These are phyloP conservation scores for Epinephelus moara DNA, from an alignment of 2,113 vertebrate genomes.

Conservation along the genomic window DNA sequence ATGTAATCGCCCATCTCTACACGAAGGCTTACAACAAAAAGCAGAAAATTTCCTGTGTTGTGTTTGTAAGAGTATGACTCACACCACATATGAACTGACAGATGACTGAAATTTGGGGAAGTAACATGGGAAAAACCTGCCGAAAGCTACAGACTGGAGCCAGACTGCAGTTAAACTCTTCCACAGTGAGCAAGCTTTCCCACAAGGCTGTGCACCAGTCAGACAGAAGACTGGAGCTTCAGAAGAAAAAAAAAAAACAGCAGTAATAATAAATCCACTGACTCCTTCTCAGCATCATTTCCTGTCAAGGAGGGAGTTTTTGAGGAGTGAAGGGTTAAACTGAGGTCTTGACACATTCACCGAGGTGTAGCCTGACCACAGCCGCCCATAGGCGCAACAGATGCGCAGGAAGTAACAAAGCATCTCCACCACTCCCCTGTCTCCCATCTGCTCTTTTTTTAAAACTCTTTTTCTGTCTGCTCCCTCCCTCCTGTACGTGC, in stretches of 20 bases:
- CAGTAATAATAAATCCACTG: constrained; percentile 13
- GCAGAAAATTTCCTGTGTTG: neutral
- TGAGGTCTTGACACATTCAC: constrained; percentile 29
- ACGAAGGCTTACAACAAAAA: neutral
- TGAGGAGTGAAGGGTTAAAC: constrained; percentile 26
- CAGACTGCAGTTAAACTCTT: neutral
- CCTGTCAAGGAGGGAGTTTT: constrained; percentile 22
- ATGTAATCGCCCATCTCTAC: too few species aligned
- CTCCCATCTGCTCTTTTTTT: constrained; percentile 7
- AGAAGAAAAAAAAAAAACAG: constrained; percentile 1
- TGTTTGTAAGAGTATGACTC: neutral
- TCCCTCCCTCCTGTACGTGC: constrained; percentile 1
- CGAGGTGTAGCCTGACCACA: constrained; percentile 12
- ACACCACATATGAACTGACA: constrained; percentile 36
- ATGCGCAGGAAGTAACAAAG: constrained; percentile 34
- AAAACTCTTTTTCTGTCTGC: neutral
- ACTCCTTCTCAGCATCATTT: constrained; percentile 34
- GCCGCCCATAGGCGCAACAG: constrained; percentile 25
- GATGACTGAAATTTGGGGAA: constrained; percentile 30
- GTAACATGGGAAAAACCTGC: constrained; percentile 14
- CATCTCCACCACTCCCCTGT: constrained; percentile 10
- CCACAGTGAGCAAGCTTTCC: constrained; percentile 12
- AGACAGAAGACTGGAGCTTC: constrained; percentile 25
- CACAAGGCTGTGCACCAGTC: constrained; percentile 15
- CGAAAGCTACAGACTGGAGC: neutral